Evolutionary conservation across 2,113 vertebrate species (phyloP), one percentile per base, ranked within the genome.

Genomic region (Alligator mississippiensis): DNA sequence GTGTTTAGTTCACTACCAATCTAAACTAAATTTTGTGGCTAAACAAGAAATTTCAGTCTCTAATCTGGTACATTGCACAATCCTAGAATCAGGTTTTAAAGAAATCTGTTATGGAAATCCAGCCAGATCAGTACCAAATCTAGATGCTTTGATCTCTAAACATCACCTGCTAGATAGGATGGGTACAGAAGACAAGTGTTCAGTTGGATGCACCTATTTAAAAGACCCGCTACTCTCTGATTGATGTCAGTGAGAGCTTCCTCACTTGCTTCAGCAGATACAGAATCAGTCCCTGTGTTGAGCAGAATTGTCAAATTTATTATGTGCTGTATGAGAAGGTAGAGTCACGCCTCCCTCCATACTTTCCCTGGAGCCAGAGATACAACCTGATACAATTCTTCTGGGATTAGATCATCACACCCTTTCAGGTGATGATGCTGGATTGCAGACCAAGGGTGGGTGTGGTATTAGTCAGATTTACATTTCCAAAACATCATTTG

Each of bases 401-500:
- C 34, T 0, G 16, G 89, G 88, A 94, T 94, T 95, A 96, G 88
- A 74, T 95, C 93, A 94, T 89, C 87, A 38, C 85, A 93, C 16
- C 1, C 55, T 89, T 84, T 78, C 47, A 82, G 80, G 85, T 75
- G 83, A 70, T 0, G 0, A 70, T 2, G 7, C 77, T 92, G 0
- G 0, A 34, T 91, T 95, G 57, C 80, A 90, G 91, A 74, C 82
- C 81, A 76, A 94, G 76, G 90, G 90, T 80, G 91, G 81, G 57
- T 94, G 81, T 85, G 60, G 78, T 91, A 90, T 72, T 94, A 96
- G 90, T 86, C 88, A 94, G 68, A 93, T 93, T 96, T 93, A 92
- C 81, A 85, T 93, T 84, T 96, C 94, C 87, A 95, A 96, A 94
- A 76, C 93, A 95, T 79, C 38, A 22, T 90, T 81, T 93, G 63